Base-by-base conservation (phyloP, 2,797 vertebrate species). In the Tinamus major region DNA sequence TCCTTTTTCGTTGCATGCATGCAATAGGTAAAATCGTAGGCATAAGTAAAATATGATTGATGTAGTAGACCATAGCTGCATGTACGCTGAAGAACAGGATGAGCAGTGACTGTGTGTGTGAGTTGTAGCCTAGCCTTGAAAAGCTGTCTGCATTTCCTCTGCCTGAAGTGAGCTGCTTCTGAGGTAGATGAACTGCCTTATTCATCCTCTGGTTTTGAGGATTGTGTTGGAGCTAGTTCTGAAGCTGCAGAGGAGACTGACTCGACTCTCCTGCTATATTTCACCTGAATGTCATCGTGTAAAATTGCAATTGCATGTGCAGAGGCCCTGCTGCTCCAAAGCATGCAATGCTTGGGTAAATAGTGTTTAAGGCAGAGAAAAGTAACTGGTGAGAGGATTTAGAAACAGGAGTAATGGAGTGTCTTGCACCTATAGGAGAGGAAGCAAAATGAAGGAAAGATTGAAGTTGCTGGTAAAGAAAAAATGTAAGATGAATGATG, bases 1-100 rank as follows among this genome's bases (percentile, higher is more conserved):
- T 93, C 8, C 53, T 79, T 96, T 95, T 90, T 93, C 85, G 55
- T 76, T 88, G 72, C 94, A 41, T 94, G 75, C 64, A 11, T 95
- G 85, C 81, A 87, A 55, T 53, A 86, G 74, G 39, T 84, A 85
- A 75, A 96, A 85, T 86, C 7, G 3, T 19, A 95, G 55, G 74
- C 82, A 69, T 51, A 18, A 79, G 78, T 82, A 85, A 59, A 71
- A 79, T 92, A 96, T 85, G 90, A 74, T 64, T 96, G 92, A 85
- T 42, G n/a, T 89, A 78, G 46, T 48, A 48, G 46, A 48, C 46
- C 46, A 23, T 48, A 48, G 23, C 48, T 49, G 48, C 24, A 26
- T 49, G 48, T 49, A 12, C 48, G 83, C 61, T 89, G 85, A 87
- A 65, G 23, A 89, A 33, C 65, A 56, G 77, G 58, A 58, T 89